A percentile compares a stretch with the other conserved stretches of the same genome.
These are phyloP conservation scores for Bradynema listronoti DNA, from an alignment of 1,140 invertebrate genomes.

Conservation along the genomic window DNA sequence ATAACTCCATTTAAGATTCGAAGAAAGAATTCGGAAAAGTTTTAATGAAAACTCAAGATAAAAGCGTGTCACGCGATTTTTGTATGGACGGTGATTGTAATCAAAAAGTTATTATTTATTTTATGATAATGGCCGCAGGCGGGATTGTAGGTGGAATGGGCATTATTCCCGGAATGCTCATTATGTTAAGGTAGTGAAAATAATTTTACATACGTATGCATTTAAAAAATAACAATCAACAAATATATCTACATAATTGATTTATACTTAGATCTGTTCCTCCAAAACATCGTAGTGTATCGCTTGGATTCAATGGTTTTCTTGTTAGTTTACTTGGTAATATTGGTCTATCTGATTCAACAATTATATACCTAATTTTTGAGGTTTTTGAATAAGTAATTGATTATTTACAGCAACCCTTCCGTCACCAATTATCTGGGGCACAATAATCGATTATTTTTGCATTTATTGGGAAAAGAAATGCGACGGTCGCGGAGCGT, in stretches of 20 bases:
- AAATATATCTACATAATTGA: no score
- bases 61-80: no score
- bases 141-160: constrained; percentile 47
- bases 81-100: no score
- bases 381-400: constrained; percentile 14
- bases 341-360: constrained; percentile 5
- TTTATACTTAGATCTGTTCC: constrained; percentile 48
- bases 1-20: no score
- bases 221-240: constrained; percentile 7
- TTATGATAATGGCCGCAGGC: no score
- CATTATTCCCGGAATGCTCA: constrained; percentile 54
- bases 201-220: constrained; percentile 6
- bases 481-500: constrained; percentile 55
- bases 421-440: constrained; percentile 59
- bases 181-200: constrained; percentile 44
- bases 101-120: no score
- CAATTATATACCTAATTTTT: constrained; percentile 17
- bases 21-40: no score
- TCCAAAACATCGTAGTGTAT: constrained; percentile 51
- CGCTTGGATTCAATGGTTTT: constrained; percentile 56
- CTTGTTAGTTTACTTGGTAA: constrained; percentile 50
- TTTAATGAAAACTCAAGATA: no score
- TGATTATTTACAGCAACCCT: constrained; percentile 44
- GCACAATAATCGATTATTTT: constrained; percentile 57
- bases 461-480: constrained; percentile 57